Evolutionary conservation across 2,113 vertebrate species (phyloP), one percentile per base, ranked within the genome.

Genomic region (Callithrix jacchus): DNA sequence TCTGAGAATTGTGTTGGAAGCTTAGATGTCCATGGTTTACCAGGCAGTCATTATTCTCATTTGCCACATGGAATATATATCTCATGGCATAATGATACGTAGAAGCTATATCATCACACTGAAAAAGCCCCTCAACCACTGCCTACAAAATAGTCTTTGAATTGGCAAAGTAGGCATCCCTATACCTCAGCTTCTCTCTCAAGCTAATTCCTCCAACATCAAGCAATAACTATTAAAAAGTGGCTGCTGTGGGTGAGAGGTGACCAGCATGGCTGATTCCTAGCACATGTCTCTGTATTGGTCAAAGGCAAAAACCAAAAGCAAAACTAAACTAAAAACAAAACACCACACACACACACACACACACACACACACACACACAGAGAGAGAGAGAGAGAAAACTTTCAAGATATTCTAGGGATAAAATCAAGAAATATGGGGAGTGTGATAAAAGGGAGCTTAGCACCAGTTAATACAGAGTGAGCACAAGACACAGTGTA

Each of bases 261-360:
- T 70, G 56, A 82, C 32, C 61, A 70, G 66, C 1, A 1, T 30
- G 71, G 54, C 45, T 58, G 54, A 8, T 64, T 74, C 82, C 42
- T 73, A 37, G 52, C 35, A 71, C 21, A 32, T 54, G 56, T 77
- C 76, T 93, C 49, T 90, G 54, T 80, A 84, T 12, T 61, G 68
- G 64, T 68, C 93, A 87, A 84, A 68, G 58, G 45, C 52, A 89
- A 93, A 84, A 88, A 68, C 9, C 16, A 85, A 85, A 93, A 93
- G 6, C 23, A 81, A 74, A 92, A 35, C 49, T 49, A 54, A 92
- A 91, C 30, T 2, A 58, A 11, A 82, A 81, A 68, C 61, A 32
- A 64, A 5, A 64, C 61, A 64, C 27, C 27, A 64, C 27, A 61
- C 58, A 61, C 58, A 2, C 58, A 27, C 58, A 30, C 58, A 61